Percentiles rank a stretch among this genome's conserved stretches.
phyloP scores from a whole-genome alignment of 1,140 invertebrate genomes.

The Calosoma granatense region DNA sequence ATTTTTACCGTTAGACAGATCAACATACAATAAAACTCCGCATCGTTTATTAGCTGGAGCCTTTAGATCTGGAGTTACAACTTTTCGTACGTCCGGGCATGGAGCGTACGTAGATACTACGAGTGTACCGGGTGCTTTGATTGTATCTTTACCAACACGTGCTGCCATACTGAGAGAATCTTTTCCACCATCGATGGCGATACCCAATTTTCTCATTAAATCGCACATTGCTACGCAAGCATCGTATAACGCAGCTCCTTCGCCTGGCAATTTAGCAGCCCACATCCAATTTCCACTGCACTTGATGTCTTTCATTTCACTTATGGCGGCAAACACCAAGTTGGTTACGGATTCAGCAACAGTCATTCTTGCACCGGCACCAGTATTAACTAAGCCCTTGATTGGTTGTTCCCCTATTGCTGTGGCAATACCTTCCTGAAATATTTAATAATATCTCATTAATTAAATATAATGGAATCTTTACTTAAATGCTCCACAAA shows the following conservation, averaged over 20 bases:
- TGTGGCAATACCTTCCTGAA: conserved; percentile 80
- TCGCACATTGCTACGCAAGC: conserved; percentile 83
- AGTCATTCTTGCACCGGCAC: conserved; percentile 82
- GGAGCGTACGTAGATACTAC: conserved; percentile 93
- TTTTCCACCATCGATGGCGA: conserved; percentile 95
- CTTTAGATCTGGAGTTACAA: conserved; percentile 85
- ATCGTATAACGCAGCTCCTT: conserved; percentile 76
- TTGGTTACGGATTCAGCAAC: conserved; percentile 93
- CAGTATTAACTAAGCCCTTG: conserved; percentile 75
- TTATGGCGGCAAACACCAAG: conserved; percentile 86
- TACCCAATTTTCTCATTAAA: conserved; percentile 75
- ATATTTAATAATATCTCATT: no score
- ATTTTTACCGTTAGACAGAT: conserved; percentile 51
- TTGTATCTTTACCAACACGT: conserved; percentile 56
- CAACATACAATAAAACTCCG: conserved; percentile 56
- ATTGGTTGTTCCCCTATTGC: conserved; percentile 95
- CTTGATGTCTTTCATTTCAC: conserved; percentile 80
- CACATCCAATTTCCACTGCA: conserved; percentile 99
- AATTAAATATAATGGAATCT: no score
- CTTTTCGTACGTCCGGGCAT: conserved; percentile 74
- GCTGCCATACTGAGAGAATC: conserved; percentile 98
- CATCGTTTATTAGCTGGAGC: conserved; percentile 41
- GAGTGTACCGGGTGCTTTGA: conserved; percentile 87
- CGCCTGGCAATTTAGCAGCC: conserved; percentile 87
- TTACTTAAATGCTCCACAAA: no score